Evolutionary conservation across 1,140 invertebrate genomes (phyloP), one percentile per base, ranked within the genome.

Genomic region (Microvelia longipes): DNA sequence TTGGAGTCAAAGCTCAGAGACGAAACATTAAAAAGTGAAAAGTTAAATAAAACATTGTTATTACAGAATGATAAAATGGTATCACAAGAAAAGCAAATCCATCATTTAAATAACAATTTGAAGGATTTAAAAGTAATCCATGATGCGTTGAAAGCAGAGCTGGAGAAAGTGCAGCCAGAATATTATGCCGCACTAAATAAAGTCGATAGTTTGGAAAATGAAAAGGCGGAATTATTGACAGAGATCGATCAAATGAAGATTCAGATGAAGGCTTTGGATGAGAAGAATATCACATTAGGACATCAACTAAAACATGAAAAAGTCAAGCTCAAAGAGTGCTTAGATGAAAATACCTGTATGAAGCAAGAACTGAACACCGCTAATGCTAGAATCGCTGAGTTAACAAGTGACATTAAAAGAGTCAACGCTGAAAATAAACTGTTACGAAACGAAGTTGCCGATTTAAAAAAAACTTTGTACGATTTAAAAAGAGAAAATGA

Each of bases 191-290:
- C 11, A 27, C 1, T 2, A 2, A n/a, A 26, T 62, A 29, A 27
- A 28, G 24, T 25, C 14, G 68, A 62, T 5, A 28, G 62, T 26
- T 28, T 35, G 61, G 50, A 61, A 69, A 29, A 2, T 14, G 19
- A 30, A 2, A 50, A 29, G 1, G 67, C 29, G 65, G 60, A 66
- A 61, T 19, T 71, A 1, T 50, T 0, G 64, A 15, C 29, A 62
- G 68, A 69, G 28, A 71, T 69, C 28, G 66, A 69, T 27, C 27
- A 69, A 28, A 28, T 69, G 24, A 66, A 66, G 29, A 50, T 66
- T 29, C 35, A 67, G 24, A 1, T 71, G 5, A 15, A 66, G 0
- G 13, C 15, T 5, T n/a, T 69, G n/a, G 63, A 50, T 26, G 14
- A 35, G 14, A 28, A 70, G 63, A 19, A 66, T 1, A 25, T 14